A percentile compares a stretch with the other conserved stretches of the same genome.
Evolutionary conservation across 2,113 vertebrate species (phyloP).

Genomic region (Carassius gibelio): DNA sequence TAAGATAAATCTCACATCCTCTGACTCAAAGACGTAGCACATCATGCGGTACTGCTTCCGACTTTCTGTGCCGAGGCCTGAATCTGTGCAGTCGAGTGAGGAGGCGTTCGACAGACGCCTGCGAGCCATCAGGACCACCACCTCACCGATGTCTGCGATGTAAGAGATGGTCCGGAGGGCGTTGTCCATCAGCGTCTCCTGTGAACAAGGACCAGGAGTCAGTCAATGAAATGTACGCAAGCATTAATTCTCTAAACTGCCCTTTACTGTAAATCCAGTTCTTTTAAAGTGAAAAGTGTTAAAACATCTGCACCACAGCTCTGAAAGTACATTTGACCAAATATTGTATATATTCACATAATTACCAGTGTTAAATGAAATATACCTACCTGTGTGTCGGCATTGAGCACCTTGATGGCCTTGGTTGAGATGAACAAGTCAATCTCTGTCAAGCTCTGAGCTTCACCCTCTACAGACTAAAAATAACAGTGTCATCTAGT

Average conservation of each 20-base stretch:
- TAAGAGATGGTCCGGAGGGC: conserved; percentile 97
- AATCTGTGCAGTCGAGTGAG: conserved; percentile 90
- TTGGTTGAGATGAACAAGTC: conserved; percentile 98
- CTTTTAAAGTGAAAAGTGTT: background rate
- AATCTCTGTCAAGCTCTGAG: conserved; percentile 91
- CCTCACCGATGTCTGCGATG: conserved; percentile 94
- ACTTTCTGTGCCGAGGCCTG: conserved; percentile 82
- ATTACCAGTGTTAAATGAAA: background rate
- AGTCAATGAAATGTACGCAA: background rate
- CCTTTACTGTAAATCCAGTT: too few relatives aligned
- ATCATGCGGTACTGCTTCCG: conserved; percentile 97
- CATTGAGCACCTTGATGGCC: conserved; percentile 97
- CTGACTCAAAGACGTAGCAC: conserved; percentile 98
- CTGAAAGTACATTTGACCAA: background rate
- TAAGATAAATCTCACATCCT: conserved; percentile 82
- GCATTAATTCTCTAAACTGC: background rate
- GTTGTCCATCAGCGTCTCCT: conserved; percentile 99
- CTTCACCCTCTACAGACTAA: conserved; percentile 80
- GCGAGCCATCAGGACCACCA: conserved; percentile 95
- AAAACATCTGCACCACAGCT: too few relatives aligned
- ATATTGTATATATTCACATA: background rate
- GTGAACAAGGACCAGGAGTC: background rate
- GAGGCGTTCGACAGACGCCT: conserved; percentile 87
- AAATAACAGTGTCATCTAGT: conserved; percentile 53
- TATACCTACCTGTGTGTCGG: conserved; percentile 90